Evolutionary conservation across 2,797 vertebrate genomes (phyloP), one percentile per base, ranked within the genome.

Genomic region (Balearica regulorum): DNA sequence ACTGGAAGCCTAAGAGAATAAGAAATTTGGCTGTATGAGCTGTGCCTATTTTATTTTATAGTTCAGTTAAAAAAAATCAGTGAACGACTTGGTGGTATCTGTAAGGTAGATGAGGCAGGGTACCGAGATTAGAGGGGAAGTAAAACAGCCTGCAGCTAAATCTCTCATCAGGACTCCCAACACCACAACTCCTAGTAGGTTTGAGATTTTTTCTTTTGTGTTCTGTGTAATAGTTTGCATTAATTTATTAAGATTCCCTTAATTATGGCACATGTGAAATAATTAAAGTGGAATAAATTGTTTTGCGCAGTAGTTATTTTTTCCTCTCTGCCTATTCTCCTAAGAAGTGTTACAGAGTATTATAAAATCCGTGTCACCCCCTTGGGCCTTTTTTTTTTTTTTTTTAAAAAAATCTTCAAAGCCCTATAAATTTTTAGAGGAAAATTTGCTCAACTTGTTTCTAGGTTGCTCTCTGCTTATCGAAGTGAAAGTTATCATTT

Each of bases 221-320:
- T 87, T 25, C 64, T 80, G 66, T 65, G 29, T 70, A 54, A 71
- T 62, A 57, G n/a, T 64, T 53, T 73, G 44, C 71, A 93, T 96
- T 97, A 93, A 94, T 96, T 95, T 92, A 90, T 95, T 94, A 97
- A 94, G 75, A 95, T 72, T 53, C 72, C 71, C 93, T 97, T 97
- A 96, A 97, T 97, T 96, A 95, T 48, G 39, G 78, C 37, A 22
- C 62, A 17, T 20, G 21, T 88, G 41, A 90, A 86, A 84, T 87
- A 96, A 93, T 91, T 96, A 48, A 79, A 66, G 13, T 44, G 72
- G 73, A 86, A 87, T 49, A 55, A 43, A 61, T 54, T 88, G 65
- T 68, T 97, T 91, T 85, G 89, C 90, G 28, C 54, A 66, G 33
- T 60, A 96, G 81, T 83, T 55, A 84, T 58, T 49, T 69, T 84